phyloP scores from a whole-genome alignment of 2,113 vertebrate species.

The Engraulis encrasicolus region DNA sequence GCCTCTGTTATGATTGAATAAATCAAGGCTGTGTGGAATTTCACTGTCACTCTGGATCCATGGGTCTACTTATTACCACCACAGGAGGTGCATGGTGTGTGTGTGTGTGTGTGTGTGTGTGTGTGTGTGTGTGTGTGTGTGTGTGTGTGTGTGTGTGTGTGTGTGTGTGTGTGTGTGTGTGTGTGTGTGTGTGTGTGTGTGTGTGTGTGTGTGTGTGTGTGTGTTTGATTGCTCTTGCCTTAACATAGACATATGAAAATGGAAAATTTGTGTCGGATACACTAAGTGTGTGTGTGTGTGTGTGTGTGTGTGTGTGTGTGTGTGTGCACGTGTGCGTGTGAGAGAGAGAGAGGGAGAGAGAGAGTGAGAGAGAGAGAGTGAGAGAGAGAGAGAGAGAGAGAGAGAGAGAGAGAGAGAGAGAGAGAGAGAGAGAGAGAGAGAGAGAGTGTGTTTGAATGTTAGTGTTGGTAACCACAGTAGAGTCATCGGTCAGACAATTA shows the following conservation, averaged over 20 bases:
- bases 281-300: no score
- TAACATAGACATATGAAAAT: no score
- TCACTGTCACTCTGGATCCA: slow-evolving; percentile 55
- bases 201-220: background rate
- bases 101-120: slow-evolving; percentile 26
- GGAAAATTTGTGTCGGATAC: no score
- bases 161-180: slow-evolving; percentile 11
- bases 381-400: background rate
- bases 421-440: background rate
- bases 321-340: no score
- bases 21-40: slow-evolving; percentile 65
- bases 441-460: background rate
- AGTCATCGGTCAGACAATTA: slow-evolving; percentile 13
- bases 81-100: background rate
- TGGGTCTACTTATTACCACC: slow-evolving; percentile 45
- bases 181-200: background rate
- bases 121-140: slow-evolving; percentile 36
- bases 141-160: slow-evolving; percentile 6
- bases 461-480: background rate
- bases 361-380: background rate
- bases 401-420: background rate
- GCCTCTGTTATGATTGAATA: slow-evolving; percentile 68
- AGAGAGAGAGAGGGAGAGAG: no score
- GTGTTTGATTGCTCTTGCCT: no score
- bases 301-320: no score